These are phyloP conservation scores for Trogon melanurus DNA, from an alignment of 2,113 vertebrate genomes.

Conservation along the genomic window DNA sequence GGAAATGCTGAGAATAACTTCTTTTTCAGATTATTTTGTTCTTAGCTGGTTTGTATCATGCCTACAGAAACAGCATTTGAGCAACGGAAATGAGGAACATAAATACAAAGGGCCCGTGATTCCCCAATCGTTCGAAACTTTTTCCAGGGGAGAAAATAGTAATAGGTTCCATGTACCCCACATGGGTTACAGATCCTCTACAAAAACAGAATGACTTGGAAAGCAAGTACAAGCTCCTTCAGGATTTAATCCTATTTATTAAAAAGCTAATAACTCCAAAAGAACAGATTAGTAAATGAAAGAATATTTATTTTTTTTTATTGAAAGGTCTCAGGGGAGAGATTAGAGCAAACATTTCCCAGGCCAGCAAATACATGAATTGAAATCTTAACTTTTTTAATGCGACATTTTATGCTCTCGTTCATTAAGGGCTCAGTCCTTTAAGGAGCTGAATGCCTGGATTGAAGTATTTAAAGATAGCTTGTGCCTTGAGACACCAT, in stretches of 20 bases:
- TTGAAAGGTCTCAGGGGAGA: neutral
- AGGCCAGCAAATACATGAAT: neutral
- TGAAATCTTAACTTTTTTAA: neutral
- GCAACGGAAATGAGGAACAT: neutral
- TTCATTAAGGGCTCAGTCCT: neutral
- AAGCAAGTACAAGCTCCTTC: neutral
- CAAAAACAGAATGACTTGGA: neutral
- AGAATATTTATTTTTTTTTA: neutral
- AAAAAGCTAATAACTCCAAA: slow-evolving; percentile 6
- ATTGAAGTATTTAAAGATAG: neutral
- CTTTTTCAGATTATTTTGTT: neutral
- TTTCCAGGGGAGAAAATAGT: neutral
- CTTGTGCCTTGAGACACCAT: neutral
- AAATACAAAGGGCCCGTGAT: neutral
- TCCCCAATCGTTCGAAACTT: neutral
- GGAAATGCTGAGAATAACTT: slow-evolving; percentile 6
- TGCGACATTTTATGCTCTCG: neutral
- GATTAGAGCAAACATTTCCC: neutral
- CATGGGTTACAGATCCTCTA: neutral
- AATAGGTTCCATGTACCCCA: neutral
- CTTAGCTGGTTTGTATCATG: neutral
- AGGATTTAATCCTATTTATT: slow-evolving; percentile 12
- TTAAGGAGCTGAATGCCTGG: neutral
- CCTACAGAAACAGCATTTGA: neutral
- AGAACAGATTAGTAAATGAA: slow-evolving; percentile 36